Evolutionary conservation across 2,888 invertebrate genomes (phyloP).

Genomic region (Rutpela maculata): DNA sequence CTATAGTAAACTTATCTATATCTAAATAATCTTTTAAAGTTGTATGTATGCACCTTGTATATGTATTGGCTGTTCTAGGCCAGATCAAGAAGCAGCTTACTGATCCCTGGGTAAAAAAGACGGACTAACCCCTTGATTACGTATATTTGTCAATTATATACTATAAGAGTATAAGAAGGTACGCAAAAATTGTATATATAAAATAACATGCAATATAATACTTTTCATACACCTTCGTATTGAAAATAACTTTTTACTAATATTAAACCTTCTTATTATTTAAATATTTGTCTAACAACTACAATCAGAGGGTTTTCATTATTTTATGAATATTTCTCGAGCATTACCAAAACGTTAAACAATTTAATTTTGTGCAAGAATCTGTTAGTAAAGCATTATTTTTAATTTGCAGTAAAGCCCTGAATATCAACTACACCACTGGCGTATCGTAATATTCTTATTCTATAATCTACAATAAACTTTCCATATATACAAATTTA

Average conservation of each 20-base stretch:
- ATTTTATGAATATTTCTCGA: conserved; percentile 17
- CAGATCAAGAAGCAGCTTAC: conserved; percentile 60
- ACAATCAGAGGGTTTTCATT: conserved; percentile 68
- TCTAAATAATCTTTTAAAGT: conserved; percentile 57
- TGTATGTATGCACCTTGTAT: conserved; percentile 59
- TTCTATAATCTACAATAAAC: conserved; percentile 61
- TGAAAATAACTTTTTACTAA: conserved; percentile 69
- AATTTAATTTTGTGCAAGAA: conserved; percentile 43
- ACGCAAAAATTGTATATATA: conserved; percentile 64
- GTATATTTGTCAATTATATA: conserved; percentile 57
- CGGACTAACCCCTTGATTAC: conserved; percentile 65
- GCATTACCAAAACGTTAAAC: conserved; percentile 30
- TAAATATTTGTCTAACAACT: conserved; percentile 58
- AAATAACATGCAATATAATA: conserved; percentile 67
- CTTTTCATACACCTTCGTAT: conserved; percentile 65
- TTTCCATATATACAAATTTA: conserved; percentile 69
- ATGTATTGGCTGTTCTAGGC: conserved; percentile 65
- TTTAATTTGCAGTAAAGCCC: conserved; percentile 39
- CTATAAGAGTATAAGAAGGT: conserved; percentile 60
- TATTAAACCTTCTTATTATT: conserved; percentile 59
- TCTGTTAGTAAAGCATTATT: conserved; percentile 52
- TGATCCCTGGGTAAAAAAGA: conserved; percentile 66
- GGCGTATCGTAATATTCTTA: conserved; percentile 44
- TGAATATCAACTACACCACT: conserved; percentile 46
- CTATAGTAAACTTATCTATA: conserved; percentile 57